Evolutionary conservation across 64 coral and sea anemone genomes (phyloP), one percentile per base, ranked within the genome.

Genomic region (Anthopleura sola): DNA sequence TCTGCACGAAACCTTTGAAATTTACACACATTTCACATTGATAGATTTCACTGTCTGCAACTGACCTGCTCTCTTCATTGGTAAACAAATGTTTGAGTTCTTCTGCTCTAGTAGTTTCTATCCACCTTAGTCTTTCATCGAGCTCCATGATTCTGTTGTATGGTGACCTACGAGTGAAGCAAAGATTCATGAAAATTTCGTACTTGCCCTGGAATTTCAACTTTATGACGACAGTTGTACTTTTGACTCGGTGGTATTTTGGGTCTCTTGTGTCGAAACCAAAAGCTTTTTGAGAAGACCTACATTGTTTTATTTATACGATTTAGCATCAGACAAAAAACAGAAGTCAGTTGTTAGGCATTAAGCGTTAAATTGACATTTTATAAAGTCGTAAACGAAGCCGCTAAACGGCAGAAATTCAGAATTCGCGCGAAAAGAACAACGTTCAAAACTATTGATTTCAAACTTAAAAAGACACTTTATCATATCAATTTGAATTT

Each of bases 21-120:
- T 53, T 15, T 15, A 53, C 50, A 53, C 11, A 53, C 50, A 53
- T 53, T 17, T 15, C 50, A 53, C 16, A 53, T 13, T 62, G 21
- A 62, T 62, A 7, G 20, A 69, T 71, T 71, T 71, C 29, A 71
- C 60, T 18, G 55, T 66, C 24, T 66, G 21, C 8, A 64, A 58
- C 82, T 74, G 58, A 97, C 95, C 95, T 94, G 92, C 90, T 89
- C 5, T 89, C 93, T 80, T 98, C 92, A 90, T 91, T 92, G 11
- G 92, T 89, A 60, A 98, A 98, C 69, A 98, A 88, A 89, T 89
- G 64, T 50, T 98, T 98, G 1, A 98, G 90, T 62, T 98, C 96
- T 51, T 98, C 96, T 82, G 96, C 96, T 82, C 96, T 86, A 21
- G 96, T 44, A 33, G 88, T 98, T 55, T 98, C 96, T 89, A 98